Percentiles rank a stretch among this genome's conserved stretches.
phyloP scores from a whole-genome alignment of 2,888 invertebrate genomes.

The Agrochola circellaris region DNA sequence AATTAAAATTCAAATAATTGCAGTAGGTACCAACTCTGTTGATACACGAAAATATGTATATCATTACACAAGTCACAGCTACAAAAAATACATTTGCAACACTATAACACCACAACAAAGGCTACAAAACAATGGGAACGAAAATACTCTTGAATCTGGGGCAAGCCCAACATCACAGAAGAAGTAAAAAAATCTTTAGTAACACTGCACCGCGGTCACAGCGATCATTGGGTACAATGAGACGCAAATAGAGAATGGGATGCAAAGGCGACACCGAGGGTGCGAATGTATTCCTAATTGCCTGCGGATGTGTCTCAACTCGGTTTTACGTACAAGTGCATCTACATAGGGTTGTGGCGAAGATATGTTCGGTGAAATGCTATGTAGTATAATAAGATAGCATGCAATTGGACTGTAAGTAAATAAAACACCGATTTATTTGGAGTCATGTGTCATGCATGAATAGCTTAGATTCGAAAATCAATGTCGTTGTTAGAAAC shows the following conservation, averaged over 20 bases:
- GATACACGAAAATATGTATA: constrained; percentile 30
- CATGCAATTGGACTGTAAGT: too few species aligned
- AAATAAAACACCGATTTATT: not conserved
- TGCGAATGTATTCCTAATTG: constrained; percentile 78
- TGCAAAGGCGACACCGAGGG: constrained; percentile 70
- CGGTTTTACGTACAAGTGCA: constrained; percentile 72
- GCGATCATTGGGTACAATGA: constrained; percentile 60
- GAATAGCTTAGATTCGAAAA: not conserved
- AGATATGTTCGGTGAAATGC: not conserved
- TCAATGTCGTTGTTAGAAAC: too few species aligned
- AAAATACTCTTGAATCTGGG: constrained; percentile 60
- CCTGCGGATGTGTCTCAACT: constrained; percentile 79
- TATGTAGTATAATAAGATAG: too few species aligned
- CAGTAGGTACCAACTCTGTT: not conserved
- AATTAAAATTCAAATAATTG: constrained; percentile 7
- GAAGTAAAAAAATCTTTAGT: constrained; percentile 49
- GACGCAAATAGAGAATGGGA: constrained; percentile 68
- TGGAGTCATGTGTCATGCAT: not conserved
- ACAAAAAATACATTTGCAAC: constrained; percentile 30
- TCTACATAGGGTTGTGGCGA: constrained; percentile 60
- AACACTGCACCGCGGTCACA: constrained; percentile 48
- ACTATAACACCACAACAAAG: constrained; percentile 53
- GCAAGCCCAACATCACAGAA: constrained; percentile 45
- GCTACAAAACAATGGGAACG: constrained; percentile 51
- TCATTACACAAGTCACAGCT: constrained; percentile 11